Conservation (phyloP, 2,113 vertebrate species). For the Hylia prasina region DNA sequence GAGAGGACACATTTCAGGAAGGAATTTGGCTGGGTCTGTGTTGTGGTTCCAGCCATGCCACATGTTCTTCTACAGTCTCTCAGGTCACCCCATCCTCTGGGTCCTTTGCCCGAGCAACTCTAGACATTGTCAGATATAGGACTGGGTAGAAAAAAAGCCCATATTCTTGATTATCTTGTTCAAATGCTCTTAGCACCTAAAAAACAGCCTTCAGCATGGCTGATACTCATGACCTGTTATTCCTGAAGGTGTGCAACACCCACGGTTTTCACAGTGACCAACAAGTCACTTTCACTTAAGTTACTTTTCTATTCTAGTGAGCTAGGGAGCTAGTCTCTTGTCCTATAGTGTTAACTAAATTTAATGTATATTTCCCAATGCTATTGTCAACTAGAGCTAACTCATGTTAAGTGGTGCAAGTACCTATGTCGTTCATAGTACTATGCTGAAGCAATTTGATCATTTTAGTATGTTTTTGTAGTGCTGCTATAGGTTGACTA, state of each 20-base stretch:
- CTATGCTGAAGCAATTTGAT: background rate
- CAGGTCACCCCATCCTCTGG: background rate
- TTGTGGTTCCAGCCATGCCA: background rate
- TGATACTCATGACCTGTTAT: rapidly evolving
- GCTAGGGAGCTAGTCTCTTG: background rate
- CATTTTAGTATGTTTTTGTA: background rate
- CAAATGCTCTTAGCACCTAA: background rate
- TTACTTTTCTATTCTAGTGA: background rate
- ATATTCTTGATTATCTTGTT: background rate
- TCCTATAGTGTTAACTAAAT: background rate
- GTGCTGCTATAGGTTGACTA: background rate
- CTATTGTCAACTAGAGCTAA: background rate
- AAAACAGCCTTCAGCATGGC: background rate
- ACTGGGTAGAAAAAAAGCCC: background rate
- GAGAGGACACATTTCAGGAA: background rate
- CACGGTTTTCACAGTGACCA: background rate
- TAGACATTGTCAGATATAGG: background rate
- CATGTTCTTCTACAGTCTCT: background rate
- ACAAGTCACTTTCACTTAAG: background rate
- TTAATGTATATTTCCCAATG: background rate
- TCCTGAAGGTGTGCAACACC: background rate
- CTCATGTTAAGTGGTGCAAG: background rate
- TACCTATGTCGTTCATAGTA: background rate
- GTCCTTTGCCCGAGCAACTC: background rate
- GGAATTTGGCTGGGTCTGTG: rapidly evolving